phyloP scores from a whole-genome alignment of 1,140 invertebrate species.

The Tyrophagus putrescentiae region DNA sequence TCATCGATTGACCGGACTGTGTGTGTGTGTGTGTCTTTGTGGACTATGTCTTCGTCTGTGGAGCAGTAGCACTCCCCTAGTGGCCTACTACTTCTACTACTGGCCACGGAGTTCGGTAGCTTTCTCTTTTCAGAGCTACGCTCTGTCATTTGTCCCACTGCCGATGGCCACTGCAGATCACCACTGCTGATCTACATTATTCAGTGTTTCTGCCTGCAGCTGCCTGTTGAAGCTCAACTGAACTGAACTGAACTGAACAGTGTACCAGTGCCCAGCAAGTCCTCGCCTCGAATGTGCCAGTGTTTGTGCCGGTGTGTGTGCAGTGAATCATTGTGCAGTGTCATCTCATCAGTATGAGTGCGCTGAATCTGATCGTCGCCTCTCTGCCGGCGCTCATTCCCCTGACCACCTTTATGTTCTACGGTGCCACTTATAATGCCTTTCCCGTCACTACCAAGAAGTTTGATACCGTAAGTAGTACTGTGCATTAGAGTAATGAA shows the following conservation, averaged over 20 bases:
- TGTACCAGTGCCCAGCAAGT: no score
- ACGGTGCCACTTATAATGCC: neutral
- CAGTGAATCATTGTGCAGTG: neutral
- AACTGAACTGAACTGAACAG: neutral
- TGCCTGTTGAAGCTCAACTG: neutral
- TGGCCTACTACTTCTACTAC: neutral
- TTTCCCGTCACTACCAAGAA: neutral
- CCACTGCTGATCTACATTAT: neutral
- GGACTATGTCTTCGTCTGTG: no score
- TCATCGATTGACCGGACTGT: neutral
- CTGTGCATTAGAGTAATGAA: no score
- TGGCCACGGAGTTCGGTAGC: neutral
- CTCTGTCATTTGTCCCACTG: neutral
- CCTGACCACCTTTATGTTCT: constrained; percentile 4
- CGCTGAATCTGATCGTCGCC: constrained; percentile 3
- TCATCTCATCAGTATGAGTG: no score
- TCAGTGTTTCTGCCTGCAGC: neutral
- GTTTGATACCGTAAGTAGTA: constrained; percentile 5
- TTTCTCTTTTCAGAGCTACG: neutral
- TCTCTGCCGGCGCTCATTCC: constrained; percentile 10
- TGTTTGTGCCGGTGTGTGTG: neutral
- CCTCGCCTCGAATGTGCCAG: neutral
- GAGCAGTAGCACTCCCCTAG: no score
- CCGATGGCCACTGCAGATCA: neutral
- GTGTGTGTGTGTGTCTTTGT: neutral